Conservation (phyloP, 2,113 vertebrate genomes). For the Xiphorhynchus elegans region DNA sequence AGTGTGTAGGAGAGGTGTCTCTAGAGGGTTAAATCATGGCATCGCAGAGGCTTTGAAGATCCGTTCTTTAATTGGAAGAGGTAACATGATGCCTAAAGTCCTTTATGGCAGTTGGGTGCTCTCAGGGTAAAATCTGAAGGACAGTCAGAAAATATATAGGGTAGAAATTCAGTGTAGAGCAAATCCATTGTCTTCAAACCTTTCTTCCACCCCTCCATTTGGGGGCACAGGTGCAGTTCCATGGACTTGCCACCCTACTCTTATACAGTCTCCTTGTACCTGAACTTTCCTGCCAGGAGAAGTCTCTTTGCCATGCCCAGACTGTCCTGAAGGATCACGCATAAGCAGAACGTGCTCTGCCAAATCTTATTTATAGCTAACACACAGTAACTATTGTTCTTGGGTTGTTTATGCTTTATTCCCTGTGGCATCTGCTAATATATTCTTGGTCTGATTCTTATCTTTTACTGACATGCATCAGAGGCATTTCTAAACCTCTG, state of each 20-base stretch:
- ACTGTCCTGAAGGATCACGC: background rate
- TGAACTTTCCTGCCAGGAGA: background rate
- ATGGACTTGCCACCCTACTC: background rate
- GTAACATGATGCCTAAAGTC: background rate
- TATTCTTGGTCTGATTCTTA: constrained; percentile 6
- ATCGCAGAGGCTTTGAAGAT: background rate
- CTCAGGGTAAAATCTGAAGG: background rate
- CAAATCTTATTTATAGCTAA: background rate
- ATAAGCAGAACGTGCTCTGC: background rate
- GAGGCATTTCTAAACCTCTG: background rate
- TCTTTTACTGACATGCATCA: constrained; percentile 21
- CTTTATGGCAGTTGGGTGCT: background rate
- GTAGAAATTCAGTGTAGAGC: background rate
- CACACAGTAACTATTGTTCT: constrained; percentile 10
- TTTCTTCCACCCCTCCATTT: background rate
- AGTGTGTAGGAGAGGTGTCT: background rate
- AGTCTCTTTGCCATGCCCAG: background rate
- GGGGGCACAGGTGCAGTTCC: background rate
- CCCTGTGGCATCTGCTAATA: constrained; percentile 9
- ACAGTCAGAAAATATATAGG: background rate
- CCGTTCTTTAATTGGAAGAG: background rate
- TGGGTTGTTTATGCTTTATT: constrained; percentile 14
- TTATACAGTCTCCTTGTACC: background rate
- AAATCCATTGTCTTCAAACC: background rate
- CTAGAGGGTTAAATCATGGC: background rate